These are phyloP conservation scores for Hydroisotoma schaefferi DNA, from an alignment of 2,888 invertebrate genomes.

Conservation along the genomic window DNA sequence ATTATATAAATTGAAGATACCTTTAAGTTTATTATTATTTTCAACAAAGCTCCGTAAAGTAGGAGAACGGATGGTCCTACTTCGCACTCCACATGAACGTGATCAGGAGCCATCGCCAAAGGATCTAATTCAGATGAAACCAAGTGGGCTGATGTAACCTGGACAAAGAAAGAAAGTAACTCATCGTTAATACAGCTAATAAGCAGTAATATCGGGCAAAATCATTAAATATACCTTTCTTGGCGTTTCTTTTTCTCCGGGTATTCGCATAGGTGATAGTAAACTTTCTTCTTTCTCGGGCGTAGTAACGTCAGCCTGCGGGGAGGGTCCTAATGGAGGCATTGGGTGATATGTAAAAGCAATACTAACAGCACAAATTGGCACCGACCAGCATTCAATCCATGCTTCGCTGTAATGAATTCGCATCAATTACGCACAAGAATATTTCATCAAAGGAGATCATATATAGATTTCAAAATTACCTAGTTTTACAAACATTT, in stretches of 20 bases:
- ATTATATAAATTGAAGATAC: constrained; percentile 53
- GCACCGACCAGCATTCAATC: constrained; percentile 96
- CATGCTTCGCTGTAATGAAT: constrained; percentile 62
- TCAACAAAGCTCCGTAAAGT: constrained; percentile 85
- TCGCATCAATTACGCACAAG: background rate
- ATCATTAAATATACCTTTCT: constrained; percentile 15
- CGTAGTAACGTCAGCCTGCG: constrained; percentile 87
- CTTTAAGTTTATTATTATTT: constrained; percentile 82
- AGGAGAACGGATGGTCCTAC: constrained; percentile 89
- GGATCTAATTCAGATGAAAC: constrained; percentile 69
- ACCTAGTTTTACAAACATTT: constrained; percentile 69
- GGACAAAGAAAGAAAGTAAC: constrained; percentile 35
- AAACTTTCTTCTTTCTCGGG: constrained; percentile 92
- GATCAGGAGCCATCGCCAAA: constrained; percentile 76
- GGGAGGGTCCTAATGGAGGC: constrained; percentile 80
- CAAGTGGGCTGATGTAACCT: constrained; percentile 22
- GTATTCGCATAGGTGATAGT: constrained; percentile 86
- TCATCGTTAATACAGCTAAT: background rate
- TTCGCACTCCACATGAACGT: constrained; percentile 86
- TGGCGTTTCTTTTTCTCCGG: constrained; percentile 52
- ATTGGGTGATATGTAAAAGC: constrained; percentile 89
- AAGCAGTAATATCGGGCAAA: background rate
- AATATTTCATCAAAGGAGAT: background rate
- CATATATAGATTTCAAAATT: constrained; percentile 23
- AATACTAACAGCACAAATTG: constrained; percentile 87